These are phyloP conservation scores for Plumapathes pennacea DNA, from an alignment of 92 coral and sea anemone genomes.

Conservation along the genomic window DNA sequence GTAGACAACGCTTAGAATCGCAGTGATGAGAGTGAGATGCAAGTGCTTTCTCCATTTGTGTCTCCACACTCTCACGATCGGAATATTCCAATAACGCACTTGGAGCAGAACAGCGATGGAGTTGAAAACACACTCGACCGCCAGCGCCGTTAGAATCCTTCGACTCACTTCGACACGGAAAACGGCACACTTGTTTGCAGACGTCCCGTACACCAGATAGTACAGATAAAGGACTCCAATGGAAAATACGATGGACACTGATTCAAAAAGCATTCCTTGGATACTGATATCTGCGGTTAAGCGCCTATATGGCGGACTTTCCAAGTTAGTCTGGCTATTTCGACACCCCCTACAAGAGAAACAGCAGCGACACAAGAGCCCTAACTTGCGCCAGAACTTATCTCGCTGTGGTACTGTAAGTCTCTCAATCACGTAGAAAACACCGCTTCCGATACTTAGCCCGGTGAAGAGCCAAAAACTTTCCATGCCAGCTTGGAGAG, in stretches of 20 bases:
- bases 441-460: constrained; percentile 38
- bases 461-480: constrained; percentile 37
- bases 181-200: constrained; percentile 7
- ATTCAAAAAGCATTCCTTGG: constrained; percentile 51
- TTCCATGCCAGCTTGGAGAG: constrained; percentile 61
- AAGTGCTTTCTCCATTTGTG: constrained; percentile 47
- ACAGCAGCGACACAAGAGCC: no score
- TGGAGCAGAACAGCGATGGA: constrained; percentile 44
- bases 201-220: constrained; percentile 32
- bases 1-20: constrained; percentile 17
- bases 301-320: constrained; percentile 42
- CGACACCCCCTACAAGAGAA: background rate
- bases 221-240: constrained; percentile 36
- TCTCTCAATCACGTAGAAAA: constrained; percentile 35
- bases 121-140: constrained; percentile 54
- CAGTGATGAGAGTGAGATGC: constrained; percentile 13
- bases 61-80: constrained; percentile 51
- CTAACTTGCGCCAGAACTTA: constrained; percentile 9
- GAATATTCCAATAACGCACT: constrained; percentile 26
- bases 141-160: constrained; percentile 31
- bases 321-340: background rate
- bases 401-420: constrained; percentile 47
- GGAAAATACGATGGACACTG: constrained; percentile 33
- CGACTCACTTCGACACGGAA: constrained; percentile 16
- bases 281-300: constrained; percentile 53